Percentiles rank a stretch among this genome's conserved stretches.
Evolutionary conservation across 2,888 invertebrate species (phyloP).

Genomic region (Drosophila stalkeri): DNA sequence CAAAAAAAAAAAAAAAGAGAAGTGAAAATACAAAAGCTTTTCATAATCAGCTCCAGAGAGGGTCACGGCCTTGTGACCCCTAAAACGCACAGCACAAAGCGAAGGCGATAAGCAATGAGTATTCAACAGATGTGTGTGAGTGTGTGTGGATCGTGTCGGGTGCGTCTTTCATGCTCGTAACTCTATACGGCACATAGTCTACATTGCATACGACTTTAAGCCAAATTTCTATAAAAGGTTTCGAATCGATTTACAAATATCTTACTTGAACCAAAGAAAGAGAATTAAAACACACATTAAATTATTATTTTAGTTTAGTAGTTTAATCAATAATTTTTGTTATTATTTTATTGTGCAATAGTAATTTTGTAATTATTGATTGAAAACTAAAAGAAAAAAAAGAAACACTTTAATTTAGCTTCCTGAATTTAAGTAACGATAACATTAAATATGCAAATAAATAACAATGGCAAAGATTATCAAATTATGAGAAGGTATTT

Average conservation of each 20-base stretch:
- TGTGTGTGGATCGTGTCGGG: not conserved
- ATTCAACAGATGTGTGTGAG: slow-evolving; percentile 11
- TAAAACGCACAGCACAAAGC: slow-evolving; percentile 18
- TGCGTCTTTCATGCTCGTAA: not conserved
- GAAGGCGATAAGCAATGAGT: slow-evolving; percentile 35
- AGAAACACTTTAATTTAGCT: not conserved
- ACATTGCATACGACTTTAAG: not conserved
- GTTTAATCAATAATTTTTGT: not conserved
- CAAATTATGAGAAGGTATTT: slow-evolving; percentile 1
- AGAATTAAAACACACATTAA: too few relatives aligned
- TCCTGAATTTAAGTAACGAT: not conserved
- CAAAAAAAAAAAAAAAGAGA: not conserved
- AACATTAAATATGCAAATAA: not conserved
- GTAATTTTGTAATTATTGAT: not conserved
- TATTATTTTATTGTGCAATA: not conserved
- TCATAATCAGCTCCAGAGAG: slow-evolving; percentile 59
- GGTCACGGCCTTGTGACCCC: slow-evolving; percentile 56
- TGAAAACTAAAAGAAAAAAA: not conserved
- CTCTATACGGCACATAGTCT: not conserved
- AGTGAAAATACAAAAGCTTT: slow-evolving; percentile 17
- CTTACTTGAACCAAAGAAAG: too few relatives aligned
- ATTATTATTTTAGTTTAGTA: not conserved
- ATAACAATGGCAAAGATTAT: not conserved
- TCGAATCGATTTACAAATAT: too few relatives aligned
- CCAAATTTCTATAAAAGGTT: not conserved